Evolutionary conservation across 2,797 vertebrate species (phyloP).

Genomic region (Ambastaia sidthimunki): DNA sequence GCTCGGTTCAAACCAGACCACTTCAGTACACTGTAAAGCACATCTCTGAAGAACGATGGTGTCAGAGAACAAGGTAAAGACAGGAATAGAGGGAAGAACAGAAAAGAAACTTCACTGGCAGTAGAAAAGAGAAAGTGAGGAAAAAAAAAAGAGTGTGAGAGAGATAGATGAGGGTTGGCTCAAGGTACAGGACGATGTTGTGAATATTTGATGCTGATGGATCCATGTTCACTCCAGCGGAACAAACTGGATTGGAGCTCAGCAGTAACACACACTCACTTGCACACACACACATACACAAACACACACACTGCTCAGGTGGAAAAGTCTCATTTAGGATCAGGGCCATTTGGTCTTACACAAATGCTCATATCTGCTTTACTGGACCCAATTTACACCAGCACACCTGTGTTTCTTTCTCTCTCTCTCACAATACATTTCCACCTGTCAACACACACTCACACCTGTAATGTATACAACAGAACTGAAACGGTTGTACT

Average conservation of each 20-base stretch:
- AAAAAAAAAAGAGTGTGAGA: conserved; percentile 9
- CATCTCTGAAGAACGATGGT: conserved; percentile 14
- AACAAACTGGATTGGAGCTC: conserved; percentile 77
- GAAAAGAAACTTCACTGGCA: background rate
- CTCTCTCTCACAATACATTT: conserved; percentile 29
- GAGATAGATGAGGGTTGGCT: conserved; percentile 43
- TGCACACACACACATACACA: conserved; percentile 29
- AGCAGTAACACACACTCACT: conserved; percentile 57
- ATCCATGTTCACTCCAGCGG: conserved; percentile 81
- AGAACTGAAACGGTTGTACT: background rate
- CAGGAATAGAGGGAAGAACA: conserved; percentile 20
- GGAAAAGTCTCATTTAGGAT: conserved; percentile 47
- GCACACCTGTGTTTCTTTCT: conserved; percentile 46
- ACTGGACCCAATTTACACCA: conserved; percentile 34
- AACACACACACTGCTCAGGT: conserved; percentile 53
- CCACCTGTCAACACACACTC: conserved; percentile 17
- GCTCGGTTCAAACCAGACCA: background rate
- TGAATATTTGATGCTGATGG: conserved; percentile 85
- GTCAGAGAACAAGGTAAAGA: conserved; percentile 10
- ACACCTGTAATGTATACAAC: conserved; percentile 33
- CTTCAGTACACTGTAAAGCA: conserved; percentile 18
- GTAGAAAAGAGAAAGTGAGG: background rate
- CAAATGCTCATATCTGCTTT: conserved; percentile 49
- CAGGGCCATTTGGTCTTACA: conserved; percentile 40
- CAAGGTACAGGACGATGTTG: conserved; percentile 72